Base-by-base conservation (phyloP, 2,113 vertebrate species). In the Tragelaphus scriptus region DNA sequence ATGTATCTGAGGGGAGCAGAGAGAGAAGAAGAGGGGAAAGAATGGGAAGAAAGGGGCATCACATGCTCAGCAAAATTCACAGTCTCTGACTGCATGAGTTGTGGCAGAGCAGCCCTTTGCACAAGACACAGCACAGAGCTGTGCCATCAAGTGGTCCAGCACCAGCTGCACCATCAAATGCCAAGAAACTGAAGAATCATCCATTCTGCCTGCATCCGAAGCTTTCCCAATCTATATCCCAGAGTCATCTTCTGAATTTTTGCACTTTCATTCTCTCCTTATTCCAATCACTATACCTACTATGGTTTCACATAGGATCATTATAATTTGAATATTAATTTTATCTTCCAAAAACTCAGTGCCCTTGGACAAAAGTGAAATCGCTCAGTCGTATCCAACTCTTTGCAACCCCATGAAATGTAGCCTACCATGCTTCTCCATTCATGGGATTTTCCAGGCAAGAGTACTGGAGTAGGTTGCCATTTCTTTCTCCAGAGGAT, bases 131-230 rank as follows among this genome's bases (percentile, higher is more conserved):
- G 16, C 4, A 2, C 53, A 2, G 53, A 55, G 53, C 53, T 55
- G 53, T 6, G 53, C 53, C 53, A 96, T 55, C 96, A 97, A 85
- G 97, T 71, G 75, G 56, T 1, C 63, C 61, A 2, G 81, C 26
- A 15, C 51, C n/a, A 92, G 17, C 26, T 28, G 30, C 5, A 80
- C 26, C 36, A 12, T 26, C 47, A 0, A 82, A 85, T 10, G 86
- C 12, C 84, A 65, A 85, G 71, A 92, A 51, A 49, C 28, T 11
- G 93, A 16, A 26, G 51, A 94, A 58, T 59, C 87, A 5, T 94
- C 47, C 15, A 63, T 68, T 80, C 84, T 14, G 68, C 30, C 47
- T 1, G 36, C 17, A 75, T 77, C 32, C 11, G 16, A 15, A 51
- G 81, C 47, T 44, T 90, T 77, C 96, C 44, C 55, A 40, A 19